Conservation (phyloP, 1,140 invertebrate genomes). For the silkworm (Bombyx mori) region DNA sequence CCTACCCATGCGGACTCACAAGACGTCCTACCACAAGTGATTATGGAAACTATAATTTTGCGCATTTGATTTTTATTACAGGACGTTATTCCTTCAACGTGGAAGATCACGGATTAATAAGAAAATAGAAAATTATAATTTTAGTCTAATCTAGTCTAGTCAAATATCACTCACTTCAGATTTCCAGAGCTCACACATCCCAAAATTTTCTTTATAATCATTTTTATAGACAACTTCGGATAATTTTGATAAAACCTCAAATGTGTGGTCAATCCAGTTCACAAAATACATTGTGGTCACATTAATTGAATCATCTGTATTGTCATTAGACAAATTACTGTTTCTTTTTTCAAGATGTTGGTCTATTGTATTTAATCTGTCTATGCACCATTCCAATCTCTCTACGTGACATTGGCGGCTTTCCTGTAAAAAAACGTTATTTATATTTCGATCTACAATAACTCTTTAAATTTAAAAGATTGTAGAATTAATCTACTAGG, state of each 20-base stretch:
- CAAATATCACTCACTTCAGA: slow-evolving; percentile 32
- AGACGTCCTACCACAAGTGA: no score
- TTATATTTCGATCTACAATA: no score
- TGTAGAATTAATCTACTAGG: no score
- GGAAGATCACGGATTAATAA: no score
- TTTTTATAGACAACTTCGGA: slow-evolving; percentile 38
- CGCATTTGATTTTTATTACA: neutral
- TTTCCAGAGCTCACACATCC: slow-evolving; percentile 33
- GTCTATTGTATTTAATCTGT: slow-evolving; percentile 38
- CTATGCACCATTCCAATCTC: slow-evolving; percentile 48
- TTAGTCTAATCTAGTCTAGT: neutral
- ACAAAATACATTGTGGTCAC: slow-evolving; percentile 56
- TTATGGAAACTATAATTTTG: no score
- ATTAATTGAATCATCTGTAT: slow-evolving; percentile 29
- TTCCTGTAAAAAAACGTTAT: slow-evolving; percentile 30
- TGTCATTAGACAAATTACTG: slow-evolving; percentile 10
- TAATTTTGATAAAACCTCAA: slow-evolving; percentile 47
- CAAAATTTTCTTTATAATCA: slow-evolving; percentile 30
- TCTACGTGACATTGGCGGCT: slow-evolving; percentile 45
- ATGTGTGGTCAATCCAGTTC: slow-evolving; percentile 64
- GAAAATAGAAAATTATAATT: no score
- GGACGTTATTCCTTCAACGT: no score
- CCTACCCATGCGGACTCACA: no score
- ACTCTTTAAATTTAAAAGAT: no score
- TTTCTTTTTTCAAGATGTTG: slow-evolving; percentile 20